Evolutionary conservation across 2,113 vertebrate species (phyloP), one percentile per base, ranked within the genome.

Genomic region (Cacatua alba): DNA sequence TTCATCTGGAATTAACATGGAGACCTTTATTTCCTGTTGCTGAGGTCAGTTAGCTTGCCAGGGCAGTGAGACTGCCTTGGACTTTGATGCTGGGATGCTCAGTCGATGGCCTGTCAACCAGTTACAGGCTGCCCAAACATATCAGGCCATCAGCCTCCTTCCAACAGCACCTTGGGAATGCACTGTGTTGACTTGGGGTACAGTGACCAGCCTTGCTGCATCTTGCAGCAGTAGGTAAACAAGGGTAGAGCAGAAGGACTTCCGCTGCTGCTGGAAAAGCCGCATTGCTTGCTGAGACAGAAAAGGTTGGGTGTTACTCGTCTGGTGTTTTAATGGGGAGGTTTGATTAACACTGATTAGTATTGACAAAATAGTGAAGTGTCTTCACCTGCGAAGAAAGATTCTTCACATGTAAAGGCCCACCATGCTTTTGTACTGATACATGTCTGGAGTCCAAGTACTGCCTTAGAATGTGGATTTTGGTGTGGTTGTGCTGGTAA

Each of bases 161-260:
- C 57, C 14, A 53, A 33, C 20, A 29, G 35, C 2, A 3, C 18
- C 18, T 13, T 37, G 57, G 37, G 25, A 19, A 17, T 4, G 5
- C 31, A 4, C 8, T 1, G 2, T 11, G 20, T n/a, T 80, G 51
- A 24, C 17, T 51, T 49, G 13, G 28, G 39, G 15, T 33, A 71
- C 0, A 0, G 35, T 3, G 44, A 74, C 41, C 31, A 25, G 13
- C 53, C n/a, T 74, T 1, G 3, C 23, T 49, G 9, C 18, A 31
- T 46, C 70, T 53, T 41, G 26, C 7, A n/a, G 29, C n/a, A 26
- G 46, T 7, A 20, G 9, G 19, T 39, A 25, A 33, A 44, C 8
- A 41, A 62, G 13, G 11, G 25, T 11, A 62, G 41, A 55, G 35
- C 35, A 81, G 43, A 44, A 41, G 15, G 39, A 55, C 13, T 70